Percentiles rank a stretch among this genome's conserved stretches.
These are phyloP conservation scores for Anoura caudifer DNA, from an alignment of 2,113 vertebrate genomes.

Conservation along the genomic window DNA sequence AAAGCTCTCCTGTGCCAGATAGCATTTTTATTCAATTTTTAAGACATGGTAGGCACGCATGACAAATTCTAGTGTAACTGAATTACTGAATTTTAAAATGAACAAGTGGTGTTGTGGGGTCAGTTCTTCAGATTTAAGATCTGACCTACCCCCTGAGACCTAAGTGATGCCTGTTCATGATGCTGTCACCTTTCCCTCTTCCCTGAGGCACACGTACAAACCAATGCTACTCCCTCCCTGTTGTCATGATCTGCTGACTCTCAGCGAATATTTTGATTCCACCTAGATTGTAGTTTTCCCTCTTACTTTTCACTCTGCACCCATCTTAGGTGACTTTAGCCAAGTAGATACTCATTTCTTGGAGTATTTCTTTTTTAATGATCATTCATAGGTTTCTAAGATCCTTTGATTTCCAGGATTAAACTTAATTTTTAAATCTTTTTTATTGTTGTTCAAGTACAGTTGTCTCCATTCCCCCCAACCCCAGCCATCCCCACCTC, in stretches of 20 bases:
- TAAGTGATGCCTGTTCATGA: accelerated
- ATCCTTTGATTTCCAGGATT: background rate
- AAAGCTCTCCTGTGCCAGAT: background rate
- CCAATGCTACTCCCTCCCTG: background rate
- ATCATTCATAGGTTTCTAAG: background rate
- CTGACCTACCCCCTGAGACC: too few relatives aligned
- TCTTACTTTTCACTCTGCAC: background rate
- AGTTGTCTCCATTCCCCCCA: too few relatives aligned
- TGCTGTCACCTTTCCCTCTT: background rate
- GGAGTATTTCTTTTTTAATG: background rate
- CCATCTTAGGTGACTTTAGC: background rate
- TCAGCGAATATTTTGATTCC: background rate
- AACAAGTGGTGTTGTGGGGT: background rate
- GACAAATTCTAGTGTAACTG: background rate
- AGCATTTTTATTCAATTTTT: background rate
- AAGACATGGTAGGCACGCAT: background rate
- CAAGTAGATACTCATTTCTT: background rate
- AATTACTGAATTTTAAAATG: background rate
- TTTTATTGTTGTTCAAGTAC: too few relatives aligned
- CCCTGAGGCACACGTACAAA: too few relatives aligned
- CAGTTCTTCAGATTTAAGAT: background rate
- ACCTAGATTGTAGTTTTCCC: background rate
- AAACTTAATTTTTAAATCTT: background rate
- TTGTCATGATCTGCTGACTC: too few relatives aligned
- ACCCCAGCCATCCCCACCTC: too few relatives aligned